phyloP scores from a whole-genome alignment of 2,113 vertebrate genomes.

The Eidolon helvum region DNA sequence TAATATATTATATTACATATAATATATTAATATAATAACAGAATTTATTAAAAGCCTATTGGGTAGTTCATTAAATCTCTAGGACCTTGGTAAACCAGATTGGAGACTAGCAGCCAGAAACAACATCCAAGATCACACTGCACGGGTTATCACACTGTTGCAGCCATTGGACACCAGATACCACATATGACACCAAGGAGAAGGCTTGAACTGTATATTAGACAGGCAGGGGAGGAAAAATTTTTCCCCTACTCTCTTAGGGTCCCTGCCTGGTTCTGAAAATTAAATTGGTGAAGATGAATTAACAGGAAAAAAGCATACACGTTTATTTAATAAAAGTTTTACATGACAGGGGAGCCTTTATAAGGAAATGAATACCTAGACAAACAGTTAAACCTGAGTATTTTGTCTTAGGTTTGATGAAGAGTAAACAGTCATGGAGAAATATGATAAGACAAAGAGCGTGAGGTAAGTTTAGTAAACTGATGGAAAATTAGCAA shows the following conservation, averaged over 20 bases:
- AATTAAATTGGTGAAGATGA: not conserved
- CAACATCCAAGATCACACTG: not conserved
- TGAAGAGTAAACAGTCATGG: not conserved
- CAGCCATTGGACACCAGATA: not conserved
- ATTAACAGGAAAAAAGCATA: not conserved
- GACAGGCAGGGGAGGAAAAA: not conserved
- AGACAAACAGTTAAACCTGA: not conserved
- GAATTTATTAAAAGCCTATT: not conserved
- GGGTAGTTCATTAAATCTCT: not conserved
- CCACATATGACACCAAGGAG: not conserved
- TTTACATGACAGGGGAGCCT: not conserved
- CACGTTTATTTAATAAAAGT: not conserved
- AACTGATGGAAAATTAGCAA: not conserved
- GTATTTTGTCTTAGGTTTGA: not conserved
- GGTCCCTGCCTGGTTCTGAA: not conserved
- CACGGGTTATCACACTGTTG: not conserved
- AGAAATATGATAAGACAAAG: not conserved
- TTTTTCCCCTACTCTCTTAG: not conserved
- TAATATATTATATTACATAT: too few species aligned
- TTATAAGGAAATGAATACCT: not conserved
- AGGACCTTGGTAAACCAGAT: not conserved
- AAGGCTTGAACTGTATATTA: not conserved
- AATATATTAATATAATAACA: not conserved
- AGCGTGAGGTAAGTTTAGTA: not conserved
- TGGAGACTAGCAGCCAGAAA: not conserved